Percentiles rank a stretch among this genome's conserved stretches.
These are phyloP conservation scores for Podilymbus podiceps DNA, from an alignment of 2,113 vertebrate species.

Conservation along the genomic window DNA sequence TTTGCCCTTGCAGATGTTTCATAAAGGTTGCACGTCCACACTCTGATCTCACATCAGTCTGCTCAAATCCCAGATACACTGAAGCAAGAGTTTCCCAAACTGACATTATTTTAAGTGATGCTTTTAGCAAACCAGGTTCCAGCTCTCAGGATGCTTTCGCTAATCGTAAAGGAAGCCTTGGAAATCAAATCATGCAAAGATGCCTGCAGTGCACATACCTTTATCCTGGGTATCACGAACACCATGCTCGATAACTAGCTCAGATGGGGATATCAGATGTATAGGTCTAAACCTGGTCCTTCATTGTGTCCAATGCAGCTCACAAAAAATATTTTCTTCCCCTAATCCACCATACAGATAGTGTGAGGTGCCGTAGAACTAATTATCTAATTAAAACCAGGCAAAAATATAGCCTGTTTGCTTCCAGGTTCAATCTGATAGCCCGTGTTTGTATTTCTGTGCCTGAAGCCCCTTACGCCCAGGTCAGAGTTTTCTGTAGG, in stretches of 20 bases:
- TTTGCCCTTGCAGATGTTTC: background rate
- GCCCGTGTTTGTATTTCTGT: background rate
- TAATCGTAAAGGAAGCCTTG: background rate
- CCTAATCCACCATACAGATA: background rate
- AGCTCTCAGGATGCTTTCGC: background rate
- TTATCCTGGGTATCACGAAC: background rate
- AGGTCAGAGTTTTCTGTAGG: background rate
- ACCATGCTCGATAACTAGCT: background rate
- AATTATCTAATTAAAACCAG: background rate
- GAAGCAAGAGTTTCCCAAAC: background rate
- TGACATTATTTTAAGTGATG: background rate
- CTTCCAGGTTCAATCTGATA: background rate
- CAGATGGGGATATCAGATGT: background rate
- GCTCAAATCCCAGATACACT: background rate
- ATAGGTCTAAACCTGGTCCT: background rate
- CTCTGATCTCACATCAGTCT: background rate
- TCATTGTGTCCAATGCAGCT: background rate
- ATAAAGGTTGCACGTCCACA: background rate
- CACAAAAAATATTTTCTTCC: background rate
- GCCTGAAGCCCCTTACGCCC: accelerated
- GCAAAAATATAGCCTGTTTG: background rate
- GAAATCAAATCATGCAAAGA: background rate
- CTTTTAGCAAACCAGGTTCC: background rate
- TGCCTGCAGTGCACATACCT: background rate
- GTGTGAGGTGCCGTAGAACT: background rate